Base-by-base conservation (phyloP, 2,113 vertebrate species). In the Colaptes auratus region DNA sequence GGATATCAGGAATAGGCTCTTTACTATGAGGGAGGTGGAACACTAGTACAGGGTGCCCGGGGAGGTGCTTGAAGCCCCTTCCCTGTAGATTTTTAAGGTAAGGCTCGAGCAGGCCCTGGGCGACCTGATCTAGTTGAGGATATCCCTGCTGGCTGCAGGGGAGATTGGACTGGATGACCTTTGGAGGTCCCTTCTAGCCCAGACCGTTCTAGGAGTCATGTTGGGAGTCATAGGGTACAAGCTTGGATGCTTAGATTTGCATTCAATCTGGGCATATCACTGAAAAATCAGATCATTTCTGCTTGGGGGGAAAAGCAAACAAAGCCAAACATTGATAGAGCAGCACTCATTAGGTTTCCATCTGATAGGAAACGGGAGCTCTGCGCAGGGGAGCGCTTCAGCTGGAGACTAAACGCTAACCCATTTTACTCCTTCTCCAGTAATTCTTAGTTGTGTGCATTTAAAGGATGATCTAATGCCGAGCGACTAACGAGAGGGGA, bases 391-490 rank as follows among this genome's bases (percentile, higher is more conserved):
- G 63, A 93, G 4, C 52, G 0, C 79, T 92, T 89, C 70, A 87
- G 55, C 72, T 25, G 35, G 31, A 82, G 91, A 53, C 78, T 82
- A 46, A 93, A 78, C 3, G 5, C 87, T 82, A 63, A 77, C 82
- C 88, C 53, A 23, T 89, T 88, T 82, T 35, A 73, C 82, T 89
- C 92, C 67, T 89, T 69, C 73, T 65, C 5, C 9, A 48, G 69
- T 82, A 18, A 63, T 86, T 89, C 53, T 74, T 50, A 81, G 87
- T 80, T 78, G 58, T 50, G 73, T 89, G 88, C 88, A 25, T 77
- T 93, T 56, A 53, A 91, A 64, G 2, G 61, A 36, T 85, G 94
- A 91, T 86, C 92, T 96, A 95, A 94, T 63, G 82, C 90, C 33
- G 76, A 91, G 69, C 28, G 33, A 81, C 95, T 89, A 84, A 89